Evolutionary conservation across 2,888 invertebrate genomes (phyloP).

Genomic region (Melanotus villosus): DNA sequence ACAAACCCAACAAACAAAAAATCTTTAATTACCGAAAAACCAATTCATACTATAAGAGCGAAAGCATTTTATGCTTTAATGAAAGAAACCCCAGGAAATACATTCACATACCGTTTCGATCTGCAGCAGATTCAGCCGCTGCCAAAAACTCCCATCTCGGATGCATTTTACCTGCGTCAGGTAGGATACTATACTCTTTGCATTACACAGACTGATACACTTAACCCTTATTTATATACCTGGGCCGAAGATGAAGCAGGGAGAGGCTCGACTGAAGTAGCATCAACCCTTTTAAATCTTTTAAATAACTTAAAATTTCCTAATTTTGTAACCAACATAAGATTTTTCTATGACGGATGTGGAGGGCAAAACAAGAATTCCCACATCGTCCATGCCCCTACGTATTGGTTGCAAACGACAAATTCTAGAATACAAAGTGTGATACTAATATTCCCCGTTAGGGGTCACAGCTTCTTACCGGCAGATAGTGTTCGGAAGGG

Average conservation of each 20-base stretch:
- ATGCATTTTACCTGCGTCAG: slow-evolving; percentile 31
- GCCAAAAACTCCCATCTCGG: slow-evolving; percentile 13
- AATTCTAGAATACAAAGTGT: too few relatives aligned
- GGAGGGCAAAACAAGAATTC: slow-evolving; percentile 28
- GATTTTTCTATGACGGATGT: slow-evolving; percentile 30
- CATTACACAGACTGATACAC: slow-evolving; percentile 25
- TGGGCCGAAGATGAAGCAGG: slow-evolving; percentile 37
- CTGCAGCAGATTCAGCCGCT: slow-evolving; percentile 39
- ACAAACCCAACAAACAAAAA: too few relatives aligned
- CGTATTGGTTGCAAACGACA: background rate
- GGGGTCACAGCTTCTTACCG: too few relatives aligned
- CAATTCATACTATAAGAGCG: slow-evolving; percentile 32
- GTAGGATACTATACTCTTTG: slow-evolving; percentile 30
- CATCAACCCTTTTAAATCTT: slow-evolving; percentile 31
- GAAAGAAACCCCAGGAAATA: slow-evolving; percentile 8
- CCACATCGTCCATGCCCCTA: slow-evolving; percentile 20
- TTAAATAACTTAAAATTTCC: background rate
- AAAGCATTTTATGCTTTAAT: slow-evolving; percentile 22
- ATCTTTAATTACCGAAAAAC: background rate
- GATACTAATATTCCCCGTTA: too few relatives aligned
- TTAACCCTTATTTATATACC: slow-evolving; percentile 44
- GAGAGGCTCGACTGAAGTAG: slow-evolving; percentile 34
- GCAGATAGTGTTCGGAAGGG: too few relatives aligned
- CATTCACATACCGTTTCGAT: slow-evolving; percentile 31
- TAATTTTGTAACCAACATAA: background rate